These are phyloP conservation scores for Vulpes ferrilata DNA, from an alignment of 2,113 vertebrate species.

Conservation along the genomic window DNA sequence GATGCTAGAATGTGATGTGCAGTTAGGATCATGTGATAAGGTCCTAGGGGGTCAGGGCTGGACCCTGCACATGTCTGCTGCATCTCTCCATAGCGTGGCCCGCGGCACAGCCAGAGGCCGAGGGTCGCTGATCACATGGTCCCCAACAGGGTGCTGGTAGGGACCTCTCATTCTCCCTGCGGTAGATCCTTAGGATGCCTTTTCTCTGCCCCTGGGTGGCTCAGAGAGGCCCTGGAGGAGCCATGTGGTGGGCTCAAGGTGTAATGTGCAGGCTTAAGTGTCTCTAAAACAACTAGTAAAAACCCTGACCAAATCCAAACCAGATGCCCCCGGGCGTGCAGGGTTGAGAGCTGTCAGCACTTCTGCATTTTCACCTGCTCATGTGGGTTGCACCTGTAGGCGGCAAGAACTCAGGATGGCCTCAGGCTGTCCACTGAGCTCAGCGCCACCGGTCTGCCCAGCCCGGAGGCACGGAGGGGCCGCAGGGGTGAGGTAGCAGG, in stretches of 20 bases:
- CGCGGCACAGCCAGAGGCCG: neutral
- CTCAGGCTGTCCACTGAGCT: conserved; percentile 1
- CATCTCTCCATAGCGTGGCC: neutral
- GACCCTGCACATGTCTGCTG: no score
- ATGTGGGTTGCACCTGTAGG: conserved; percentile 84
- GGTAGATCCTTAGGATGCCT: conserved; percentile 43
- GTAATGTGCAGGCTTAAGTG: conserved; percentile 81
- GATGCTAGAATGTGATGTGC: neutral
- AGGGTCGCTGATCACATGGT: neutral
- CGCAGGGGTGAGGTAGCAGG: neutral
- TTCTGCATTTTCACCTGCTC: conserved; percentile 85
- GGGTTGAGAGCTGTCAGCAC: conserved; percentile 81
- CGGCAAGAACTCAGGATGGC: neutral
- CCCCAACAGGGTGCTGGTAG: neutral
- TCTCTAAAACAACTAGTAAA: conserved; percentile 87
- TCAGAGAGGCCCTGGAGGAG: conserved; percentile 72
- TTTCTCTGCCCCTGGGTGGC: conserved; percentile 73
- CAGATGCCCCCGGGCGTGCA: conserved; percentile 80
- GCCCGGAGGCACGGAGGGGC: neutral
- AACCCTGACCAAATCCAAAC: conserved; percentile 83
- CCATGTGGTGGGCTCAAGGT: conserved; percentile 82
- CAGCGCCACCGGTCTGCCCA: neutral
- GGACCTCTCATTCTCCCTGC: neutral
- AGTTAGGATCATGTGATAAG: neutral
- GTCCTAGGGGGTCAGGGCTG: rapidly evolving